Evolutionary conservation across 2,888 invertebrate genomes (phyloP), one percentile per base, ranked within the genome.

Genomic region (Crossocerus cetratus): DNA sequence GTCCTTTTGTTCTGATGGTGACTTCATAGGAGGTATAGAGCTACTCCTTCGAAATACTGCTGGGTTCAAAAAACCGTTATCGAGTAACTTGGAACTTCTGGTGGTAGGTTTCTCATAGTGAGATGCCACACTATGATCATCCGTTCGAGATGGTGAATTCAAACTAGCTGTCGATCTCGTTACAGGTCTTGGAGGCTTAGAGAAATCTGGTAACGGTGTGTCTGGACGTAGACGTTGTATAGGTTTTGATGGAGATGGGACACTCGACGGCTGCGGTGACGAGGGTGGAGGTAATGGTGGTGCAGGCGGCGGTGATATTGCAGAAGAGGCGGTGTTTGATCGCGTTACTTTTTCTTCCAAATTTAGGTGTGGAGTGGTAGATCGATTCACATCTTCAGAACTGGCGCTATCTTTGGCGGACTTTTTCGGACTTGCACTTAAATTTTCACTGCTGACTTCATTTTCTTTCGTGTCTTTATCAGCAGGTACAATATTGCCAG

Each of bases 31-130:
- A 8, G 79, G 74, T 74, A 79, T 81, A 20, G 82, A 80, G 55
- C 76, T 84, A 16, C 76, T 81, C 59, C 76, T 76, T 55, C 80
- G 68, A 22, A 83, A 72, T 3, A 66, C 60, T 8, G 64, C 65
- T 0, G 84, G 85, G 23, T 74, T 77, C 2, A 81, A 45, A n/a
- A 87, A 81, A 4, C 86, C 87, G 32, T 87, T 86, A 18, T 88
- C 88, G 14, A 83, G 65, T 2, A 70, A 69, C 2, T 73, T 83
- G 1, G 83, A 75, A 8, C 82, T 84, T 13, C 86, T 81, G 0
- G 83, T 86, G 1, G 76, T 74, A 0, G 83, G 76, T 44, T 81
- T 80, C 3, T 85, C 84, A 42, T 75, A 66, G 0, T 62, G 43
- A 1, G 65, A 23, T 5, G 69, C 4, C 8, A 55, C 22, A 14